These are phyloP conservation scores for Hormaphis cornu DNA, from an alignment of 1,140 invertebrate genomes.

Conservation along the genomic window DNA sequence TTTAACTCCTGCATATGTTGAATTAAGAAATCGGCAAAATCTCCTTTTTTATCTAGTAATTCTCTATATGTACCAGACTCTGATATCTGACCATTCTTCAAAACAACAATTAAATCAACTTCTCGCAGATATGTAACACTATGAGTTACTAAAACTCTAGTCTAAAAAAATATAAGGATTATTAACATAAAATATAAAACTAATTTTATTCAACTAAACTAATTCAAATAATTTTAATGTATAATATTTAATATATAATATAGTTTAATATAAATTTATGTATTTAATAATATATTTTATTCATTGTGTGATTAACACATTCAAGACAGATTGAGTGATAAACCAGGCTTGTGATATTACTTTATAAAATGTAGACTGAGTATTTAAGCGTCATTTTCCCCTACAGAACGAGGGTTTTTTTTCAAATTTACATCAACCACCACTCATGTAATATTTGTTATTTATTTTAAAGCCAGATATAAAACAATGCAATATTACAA, in stretches of 20 bases:
- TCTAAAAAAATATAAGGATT: constrained; percentile 42
- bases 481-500: no score
- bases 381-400: no score
- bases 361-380: no score
- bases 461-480: no score
- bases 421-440: no score
- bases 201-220: neutral
- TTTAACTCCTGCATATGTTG: constrained; percentile 68
- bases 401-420: no score
- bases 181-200: neutral
- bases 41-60: constrained; percentile 66
- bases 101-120: constrained; percentile 76
- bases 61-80: constrained; percentile 77
- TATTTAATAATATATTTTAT: neutral
- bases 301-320: no score
- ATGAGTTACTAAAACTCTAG: constrained; percentile 78
- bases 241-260: neutral
- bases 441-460: no score
- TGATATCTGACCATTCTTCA: constrained; percentile 72
- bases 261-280: neutral
- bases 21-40: constrained; percentile 70
- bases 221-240: neutral
- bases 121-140: constrained; percentile 80
- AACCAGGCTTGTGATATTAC: no score
- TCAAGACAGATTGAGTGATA: no score